Evolutionary conservation across 2,113 vertebrate genomes (phyloP), one percentile per base, ranked within the genome.

Genomic region (Argyrosomus japonicus): DNA sequence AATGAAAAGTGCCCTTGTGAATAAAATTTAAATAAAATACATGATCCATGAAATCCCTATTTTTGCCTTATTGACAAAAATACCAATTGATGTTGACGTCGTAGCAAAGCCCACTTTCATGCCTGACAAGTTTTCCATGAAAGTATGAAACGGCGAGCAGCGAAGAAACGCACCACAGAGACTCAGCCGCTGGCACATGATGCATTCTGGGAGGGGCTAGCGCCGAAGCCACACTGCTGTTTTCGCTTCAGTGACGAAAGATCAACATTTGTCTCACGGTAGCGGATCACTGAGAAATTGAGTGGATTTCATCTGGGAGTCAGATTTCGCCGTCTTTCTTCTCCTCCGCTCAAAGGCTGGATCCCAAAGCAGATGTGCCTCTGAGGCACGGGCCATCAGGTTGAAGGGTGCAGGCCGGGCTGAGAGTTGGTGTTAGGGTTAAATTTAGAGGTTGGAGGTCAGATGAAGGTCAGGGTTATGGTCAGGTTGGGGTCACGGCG

Each of bases 341-440:
- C 83, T 87, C 51, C 40, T 73, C 2, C 8, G 25, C 77, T 82
- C 77, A 10, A 32, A 81, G 57, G 21, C 80, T 72, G 85, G 57
- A 84, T 87, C 84, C 82, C 63, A 43, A 64, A 92, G 91, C 93
- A 95, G 93, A 95, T 95, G 93, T 94, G 91, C 90, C 92, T 87
- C 25, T 23, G 64, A 91, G 93, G 91, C 88, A 88, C 50, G 54
- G 87, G 78, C 84, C 83, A 57, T 82, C 79, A 60, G 87, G 92
- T 76, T 90, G 79, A 86, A 89, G 85, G 93, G 92, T 76, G 93
- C 91, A 83, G 89, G 90, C 88, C 79, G 21, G 45, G 88, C 81
- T 36, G 77, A 75, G 83, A 79, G 80, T 53, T 83, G 92, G 93
- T 94, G 94, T 94, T 91, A 92, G 89, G 92, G 94, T 95, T 95